Evolutionary conservation across 2,888 invertebrate genomes (phyloP).

Genomic region (Margaritifera margaritifera): DNA sequence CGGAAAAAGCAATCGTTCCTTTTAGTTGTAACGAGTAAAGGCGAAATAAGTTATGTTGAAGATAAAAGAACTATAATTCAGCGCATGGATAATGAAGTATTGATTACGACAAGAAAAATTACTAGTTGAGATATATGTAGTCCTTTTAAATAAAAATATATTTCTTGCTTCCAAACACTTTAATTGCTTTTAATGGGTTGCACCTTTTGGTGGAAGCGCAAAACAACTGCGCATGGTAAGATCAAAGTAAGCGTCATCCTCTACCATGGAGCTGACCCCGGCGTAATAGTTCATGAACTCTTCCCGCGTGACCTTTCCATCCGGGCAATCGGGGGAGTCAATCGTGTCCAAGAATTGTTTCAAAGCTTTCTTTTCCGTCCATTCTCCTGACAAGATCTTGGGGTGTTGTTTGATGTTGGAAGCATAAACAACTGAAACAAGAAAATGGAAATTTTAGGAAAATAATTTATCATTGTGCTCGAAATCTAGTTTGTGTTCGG

Average conservation of each 20-base stretch:
- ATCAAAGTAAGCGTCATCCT: constrained; percentile 67
- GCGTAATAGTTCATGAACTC: constrained; percentile 68
- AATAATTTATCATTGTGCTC: not conserved
- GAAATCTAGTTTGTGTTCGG: not conserved
- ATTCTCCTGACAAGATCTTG: constrained; percentile 62
- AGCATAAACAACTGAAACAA: constrained; percentile 64
- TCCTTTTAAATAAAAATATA: not conserved
- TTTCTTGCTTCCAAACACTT: too few species aligned
- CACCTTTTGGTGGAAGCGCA: constrained; percentile 47
- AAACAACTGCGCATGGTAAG: constrained; percentile 64
- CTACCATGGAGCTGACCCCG: constrained; percentile 62
- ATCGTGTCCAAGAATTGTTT: constrained; percentile 64
- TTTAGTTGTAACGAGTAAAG: too few species aligned
- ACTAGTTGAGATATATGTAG: too few species aligned
- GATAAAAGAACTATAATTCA: too few species aligned
- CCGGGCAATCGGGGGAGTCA: constrained; percentile 65
- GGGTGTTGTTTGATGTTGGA: constrained; percentile 63
- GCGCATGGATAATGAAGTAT: too few species aligned
- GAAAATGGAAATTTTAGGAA: not conserved
- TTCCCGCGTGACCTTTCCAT: constrained; percentile 64
- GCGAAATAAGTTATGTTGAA: too few species aligned
- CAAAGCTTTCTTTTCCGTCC: constrained; percentile 64
- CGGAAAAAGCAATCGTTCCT: too few species aligned
- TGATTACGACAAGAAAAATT: too few species aligned
- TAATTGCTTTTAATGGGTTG: constrained; percentile 2